Percentiles rank a stretch among this genome's conserved stretches.
phyloP scores from a whole-genome alignment of 2,113 vertebrate genomes.

The Taxidea taxus region DNA sequence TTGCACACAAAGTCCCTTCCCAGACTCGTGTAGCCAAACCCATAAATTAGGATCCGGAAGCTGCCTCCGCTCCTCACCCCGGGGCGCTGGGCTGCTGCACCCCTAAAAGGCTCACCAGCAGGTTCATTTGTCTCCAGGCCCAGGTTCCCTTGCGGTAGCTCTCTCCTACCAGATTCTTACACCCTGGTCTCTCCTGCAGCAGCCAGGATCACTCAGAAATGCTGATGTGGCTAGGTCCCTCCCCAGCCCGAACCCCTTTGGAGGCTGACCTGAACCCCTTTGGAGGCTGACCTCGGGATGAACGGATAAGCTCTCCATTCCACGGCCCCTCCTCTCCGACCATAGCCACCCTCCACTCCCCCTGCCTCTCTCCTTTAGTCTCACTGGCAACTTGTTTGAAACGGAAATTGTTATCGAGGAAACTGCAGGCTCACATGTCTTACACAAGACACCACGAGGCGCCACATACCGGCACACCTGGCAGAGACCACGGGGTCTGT shows the following conservation, averaged over 20 bases:
- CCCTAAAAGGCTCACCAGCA: background rate
- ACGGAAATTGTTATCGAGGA: background rate
- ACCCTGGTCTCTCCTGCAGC: background rate
- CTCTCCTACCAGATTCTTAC: background rate
- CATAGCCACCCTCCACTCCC: background rate
- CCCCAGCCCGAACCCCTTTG: background rate
- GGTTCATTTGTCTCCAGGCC: background rate
- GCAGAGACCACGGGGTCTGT: background rate
- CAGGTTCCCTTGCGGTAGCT: rapidly evolving
- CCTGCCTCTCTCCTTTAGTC: background rate
- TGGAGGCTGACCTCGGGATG: background rate
- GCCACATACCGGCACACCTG: background rate
- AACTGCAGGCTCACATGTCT: background rate
- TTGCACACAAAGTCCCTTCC: background rate
- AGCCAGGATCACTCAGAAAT: background rate
- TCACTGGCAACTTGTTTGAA: background rate
- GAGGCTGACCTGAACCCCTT: no score
- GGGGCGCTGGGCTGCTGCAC: background rate
- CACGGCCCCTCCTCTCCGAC: background rate
- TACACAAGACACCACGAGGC: background rate
- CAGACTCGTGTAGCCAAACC: background rate
- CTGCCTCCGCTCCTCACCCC: rapidly evolving
- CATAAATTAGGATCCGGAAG: background rate
- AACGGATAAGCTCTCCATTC: background rate
- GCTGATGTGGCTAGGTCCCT: background rate